Conservation (phyloP, 2,888 invertebrate genomes). For the Oligia latruncula region DNA sequence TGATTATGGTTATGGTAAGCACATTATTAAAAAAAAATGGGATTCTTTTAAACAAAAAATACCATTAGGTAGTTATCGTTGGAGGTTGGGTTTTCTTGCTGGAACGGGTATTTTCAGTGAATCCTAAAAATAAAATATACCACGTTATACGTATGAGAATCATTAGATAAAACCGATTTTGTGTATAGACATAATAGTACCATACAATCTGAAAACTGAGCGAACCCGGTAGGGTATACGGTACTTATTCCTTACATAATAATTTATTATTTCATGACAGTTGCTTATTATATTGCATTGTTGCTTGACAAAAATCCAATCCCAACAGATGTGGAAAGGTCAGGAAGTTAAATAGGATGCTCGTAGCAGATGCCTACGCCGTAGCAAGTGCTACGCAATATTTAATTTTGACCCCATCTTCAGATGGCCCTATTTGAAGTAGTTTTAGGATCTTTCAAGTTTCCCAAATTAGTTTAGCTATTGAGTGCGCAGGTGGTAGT, state of each 20-base stretch:
- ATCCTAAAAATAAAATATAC: neutral
- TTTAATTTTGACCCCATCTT: neutral
- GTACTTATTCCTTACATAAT: neutral
- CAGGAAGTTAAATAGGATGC: neutral
- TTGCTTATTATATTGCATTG: neutral
- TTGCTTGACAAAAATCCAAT: neutral
- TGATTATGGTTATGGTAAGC: no score
- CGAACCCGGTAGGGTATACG: neutral
- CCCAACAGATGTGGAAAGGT: neutral
- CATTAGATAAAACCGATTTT: neutral
- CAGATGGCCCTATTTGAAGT: neutral
- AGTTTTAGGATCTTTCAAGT: neutral
- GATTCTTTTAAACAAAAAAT: neutral
- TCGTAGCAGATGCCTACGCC: constrained; percentile 44
- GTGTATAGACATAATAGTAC: neutral
- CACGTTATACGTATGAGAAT: neutral
- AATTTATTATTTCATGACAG: neutral
- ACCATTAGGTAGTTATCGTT: neutral
- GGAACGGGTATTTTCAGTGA: neutral
- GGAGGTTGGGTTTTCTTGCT: neutral
- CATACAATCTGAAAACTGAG: neutral
- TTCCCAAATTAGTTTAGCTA: neutral
- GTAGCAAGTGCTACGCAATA: constrained; percentile 38
- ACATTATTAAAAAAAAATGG: no score
- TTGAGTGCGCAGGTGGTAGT: neutral